These are phyloP conservation scores for Cyrtorhinus lividipennis DNA, from an alignment of 1,140 invertebrate genomes.

Conservation along the genomic window DNA sequence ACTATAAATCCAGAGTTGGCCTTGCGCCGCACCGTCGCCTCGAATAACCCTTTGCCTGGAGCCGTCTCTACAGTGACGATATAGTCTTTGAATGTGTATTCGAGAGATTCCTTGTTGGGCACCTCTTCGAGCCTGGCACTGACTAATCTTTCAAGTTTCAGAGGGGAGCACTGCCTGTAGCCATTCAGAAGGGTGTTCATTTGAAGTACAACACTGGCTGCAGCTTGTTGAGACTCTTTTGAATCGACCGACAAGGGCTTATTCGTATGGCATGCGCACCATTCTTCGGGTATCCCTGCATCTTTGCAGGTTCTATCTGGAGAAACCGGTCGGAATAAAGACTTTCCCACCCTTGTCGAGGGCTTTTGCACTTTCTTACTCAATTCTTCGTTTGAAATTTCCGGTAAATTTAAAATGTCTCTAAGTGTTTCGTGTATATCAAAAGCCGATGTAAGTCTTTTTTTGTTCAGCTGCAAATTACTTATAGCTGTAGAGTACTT, in stretches of 20 bases:
- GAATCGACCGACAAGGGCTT: conserved; percentile 37
- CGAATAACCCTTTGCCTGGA: conserved; percentile 25
- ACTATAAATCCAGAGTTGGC: conserved; percentile 25
- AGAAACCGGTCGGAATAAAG: conserved; percentile 56
- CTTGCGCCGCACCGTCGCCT: conserved; percentile 34
- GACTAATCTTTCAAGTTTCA: conserved; percentile 19
- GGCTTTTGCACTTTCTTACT: conserved; percentile 30
- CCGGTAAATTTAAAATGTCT: conserved; percentile 39
- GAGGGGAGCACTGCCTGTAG: conserved; percentile 38
- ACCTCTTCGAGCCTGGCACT: conserved; percentile 18
- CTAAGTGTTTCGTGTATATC: conserved; percentile 48
- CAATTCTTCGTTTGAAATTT: conserved; percentile 26
- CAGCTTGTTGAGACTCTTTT: conserved; percentile 33
- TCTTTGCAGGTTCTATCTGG: conserved; percentile 53
- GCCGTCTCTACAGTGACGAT: conserved; percentile 22
- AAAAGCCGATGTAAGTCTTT: conserved; percentile 41
- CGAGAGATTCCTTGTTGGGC: conserved; percentile 8
- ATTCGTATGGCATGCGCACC: conserved; percentile 64
- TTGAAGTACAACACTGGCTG: conserved; percentile 39
- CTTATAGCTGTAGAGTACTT: conserved; percentile 34
- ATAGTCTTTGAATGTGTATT: conserved; percentile 16
- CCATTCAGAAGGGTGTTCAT: conserved; percentile 45
- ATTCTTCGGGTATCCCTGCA: conserved; percentile 62
- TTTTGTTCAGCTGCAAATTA: conserved; percentile 38
- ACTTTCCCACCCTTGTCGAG: conserved; percentile 53